Percentiles rank a stretch among this genome's conserved stretches.
phyloP scores from a whole-genome alignment of 2,888 invertebrate species.

The Caenorhabditis uteleia region DNA sequence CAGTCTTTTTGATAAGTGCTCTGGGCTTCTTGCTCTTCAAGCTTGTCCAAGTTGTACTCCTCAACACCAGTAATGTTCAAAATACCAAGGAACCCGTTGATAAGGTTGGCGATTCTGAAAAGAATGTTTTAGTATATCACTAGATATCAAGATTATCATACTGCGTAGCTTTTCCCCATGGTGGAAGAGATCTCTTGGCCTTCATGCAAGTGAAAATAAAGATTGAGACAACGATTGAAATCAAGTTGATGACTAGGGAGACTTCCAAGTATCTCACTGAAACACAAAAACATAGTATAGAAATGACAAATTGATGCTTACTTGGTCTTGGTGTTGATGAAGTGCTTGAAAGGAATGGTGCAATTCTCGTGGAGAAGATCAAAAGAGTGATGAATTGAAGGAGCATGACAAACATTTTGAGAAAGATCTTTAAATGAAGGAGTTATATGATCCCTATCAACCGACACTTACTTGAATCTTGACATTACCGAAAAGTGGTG shows the following conservation, averaged over 20 bases:
- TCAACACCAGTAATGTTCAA: conserved; percentile 59
- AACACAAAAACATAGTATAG: no score
- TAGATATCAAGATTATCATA: conserved; percentile 9
- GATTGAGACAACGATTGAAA: conserved; percentile 59
- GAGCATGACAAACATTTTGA: conserved; percentile 65
- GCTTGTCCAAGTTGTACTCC: conserved; percentile 53
- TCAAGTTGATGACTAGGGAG: conserved; percentile 61
- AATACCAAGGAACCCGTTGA: conserved; percentile 64
- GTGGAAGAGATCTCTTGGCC: conserved; percentile 60
- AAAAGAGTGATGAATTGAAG: conserved; percentile 66
- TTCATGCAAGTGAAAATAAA: conserved; percentile 55
- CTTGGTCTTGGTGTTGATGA: conserved; percentile 63
- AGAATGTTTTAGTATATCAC: not conserved
- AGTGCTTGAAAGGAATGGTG: conserved; percentile 63
- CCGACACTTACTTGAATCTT: conserved; percentile 47
- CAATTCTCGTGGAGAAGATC: conserved; percentile 64
- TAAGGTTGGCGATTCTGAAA: conserved; percentile 59
- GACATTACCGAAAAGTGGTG: conserved; percentile 64
- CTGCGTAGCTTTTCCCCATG: conserved; percentile 62
- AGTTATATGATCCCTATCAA: not conserved
- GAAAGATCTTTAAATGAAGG: conserved; percentile 48
- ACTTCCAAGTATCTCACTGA: conserved; percentile 67
- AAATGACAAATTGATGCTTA: conserved; percentile 39
- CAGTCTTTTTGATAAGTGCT: conserved; percentile 58
- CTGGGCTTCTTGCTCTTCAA: conserved; percentile 52